These are phyloP conservation scores for Chironomus striatipennis DNA, from an alignment of 1,140 invertebrate genomes.

Conservation along the genomic window DNA sequence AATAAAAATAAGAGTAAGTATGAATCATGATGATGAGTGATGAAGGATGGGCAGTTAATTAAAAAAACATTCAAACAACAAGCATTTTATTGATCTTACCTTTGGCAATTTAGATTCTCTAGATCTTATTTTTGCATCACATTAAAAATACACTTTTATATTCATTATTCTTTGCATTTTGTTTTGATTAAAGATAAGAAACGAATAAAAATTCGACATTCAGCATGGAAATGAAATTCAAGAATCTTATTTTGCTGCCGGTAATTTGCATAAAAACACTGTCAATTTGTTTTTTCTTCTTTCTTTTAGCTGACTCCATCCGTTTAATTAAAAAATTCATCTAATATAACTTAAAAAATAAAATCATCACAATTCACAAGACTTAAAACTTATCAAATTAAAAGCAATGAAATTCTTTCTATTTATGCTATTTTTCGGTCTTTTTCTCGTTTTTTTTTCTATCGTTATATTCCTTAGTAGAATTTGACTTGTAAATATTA, in stretches of 20 bases:
- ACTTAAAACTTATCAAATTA: too few relatives aligned
- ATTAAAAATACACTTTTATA: neutral
- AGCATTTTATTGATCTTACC: slow-evolving; percentile 31
- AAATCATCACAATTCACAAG: neutral
- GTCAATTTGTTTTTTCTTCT: neutral
- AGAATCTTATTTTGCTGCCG: neutral
- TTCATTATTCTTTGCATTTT: too few relatives aligned
- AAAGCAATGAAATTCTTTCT: too few relatives aligned
- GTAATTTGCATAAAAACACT: neutral
- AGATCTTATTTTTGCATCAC: neutral
- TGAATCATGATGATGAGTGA: too few relatives aligned
- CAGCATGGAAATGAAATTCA: too few relatives aligned
- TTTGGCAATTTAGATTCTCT: slow-evolving; percentile 21
- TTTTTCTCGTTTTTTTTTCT: too few relatives aligned
- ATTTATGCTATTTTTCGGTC: too few relatives aligned
- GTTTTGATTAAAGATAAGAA: neutral
- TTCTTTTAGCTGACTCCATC: neutral
- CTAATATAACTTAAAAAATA: neutral
- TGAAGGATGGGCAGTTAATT: too few relatives aligned
- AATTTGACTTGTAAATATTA: too few relatives aligned
- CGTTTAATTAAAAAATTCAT: neutral
- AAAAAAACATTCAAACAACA: too few relatives aligned
- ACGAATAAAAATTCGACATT: neutral
- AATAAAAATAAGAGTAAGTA: too few relatives aligned
- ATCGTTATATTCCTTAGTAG: too few relatives aligned